Evolutionary conservation across 2,797 vertebrate species (phyloP).

Genomic region (Myotis vivesi): DNA sequence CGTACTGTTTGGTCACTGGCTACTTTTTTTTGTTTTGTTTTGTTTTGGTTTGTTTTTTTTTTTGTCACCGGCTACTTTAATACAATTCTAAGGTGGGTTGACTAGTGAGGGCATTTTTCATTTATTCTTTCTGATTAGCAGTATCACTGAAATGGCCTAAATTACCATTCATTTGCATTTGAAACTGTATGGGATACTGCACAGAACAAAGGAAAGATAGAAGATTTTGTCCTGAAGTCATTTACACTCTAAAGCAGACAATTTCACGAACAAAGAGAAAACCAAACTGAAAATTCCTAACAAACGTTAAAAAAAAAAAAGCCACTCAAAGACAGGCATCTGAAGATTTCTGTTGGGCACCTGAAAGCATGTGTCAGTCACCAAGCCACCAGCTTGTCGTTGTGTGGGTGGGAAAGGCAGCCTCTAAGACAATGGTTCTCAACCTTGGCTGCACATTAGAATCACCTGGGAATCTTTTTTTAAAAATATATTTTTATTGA

Average conservation of each 20-base stretch:
- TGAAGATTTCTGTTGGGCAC: not conserved
- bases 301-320: not conserved
- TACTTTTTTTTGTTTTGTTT: not conserved
- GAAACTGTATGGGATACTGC: not conserved
- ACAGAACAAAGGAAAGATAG: conserved; percentile 60
- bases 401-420: not conserved
- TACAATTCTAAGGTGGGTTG: not conserved
- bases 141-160: not conserved
- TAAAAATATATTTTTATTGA: too few species aligned
- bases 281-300: conserved; percentile 41
- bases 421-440: not conserved
- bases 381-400: not conserved
- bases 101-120: not conserved
- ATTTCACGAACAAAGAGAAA: conserved; percentile 31
- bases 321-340: not conserved
- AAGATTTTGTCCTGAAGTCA: conserved; percentile 45
- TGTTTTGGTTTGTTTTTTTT: too few species aligned
- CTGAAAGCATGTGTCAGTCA: not conserved
- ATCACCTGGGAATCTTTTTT: too few species aligned
- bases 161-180: not conserved
- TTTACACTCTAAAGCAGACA: conserved; percentile 11
- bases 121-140: not conserved
- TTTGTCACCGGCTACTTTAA: not conserved
- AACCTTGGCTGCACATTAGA: too few species aligned
- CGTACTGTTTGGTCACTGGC: rapidly evolving